Percentiles rank a stretch among this genome's conserved stretches.
Conservation (phyloP, 2,113 vertebrate species). For the Thinocorus orbignyianus region DNA sequence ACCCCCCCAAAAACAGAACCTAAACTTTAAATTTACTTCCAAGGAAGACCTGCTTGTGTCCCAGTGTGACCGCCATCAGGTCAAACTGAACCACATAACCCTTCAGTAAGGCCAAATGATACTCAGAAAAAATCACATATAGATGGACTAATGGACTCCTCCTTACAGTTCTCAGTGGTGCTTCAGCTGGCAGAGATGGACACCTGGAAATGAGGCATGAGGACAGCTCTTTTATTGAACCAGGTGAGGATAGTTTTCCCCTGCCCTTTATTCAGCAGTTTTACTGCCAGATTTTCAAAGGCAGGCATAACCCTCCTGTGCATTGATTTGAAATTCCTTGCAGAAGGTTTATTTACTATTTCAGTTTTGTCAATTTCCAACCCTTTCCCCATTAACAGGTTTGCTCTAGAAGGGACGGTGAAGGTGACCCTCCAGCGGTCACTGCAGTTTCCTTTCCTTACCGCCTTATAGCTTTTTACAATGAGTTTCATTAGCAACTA, state of each 20-base stretch:
- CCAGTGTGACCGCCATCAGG: background rate
- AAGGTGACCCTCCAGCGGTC: background rate
- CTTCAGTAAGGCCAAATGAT: background rate
- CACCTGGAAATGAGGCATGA: background rate
- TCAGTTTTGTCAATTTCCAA: background rate
- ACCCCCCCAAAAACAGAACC: background rate
- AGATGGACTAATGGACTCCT: background rate
- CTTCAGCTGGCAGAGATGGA: background rate
- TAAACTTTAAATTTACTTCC: background rate
- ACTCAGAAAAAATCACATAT: background rate
- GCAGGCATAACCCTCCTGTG: background rate
- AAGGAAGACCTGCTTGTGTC: background rate
- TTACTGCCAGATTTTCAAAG: background rate
- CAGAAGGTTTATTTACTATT: background rate
- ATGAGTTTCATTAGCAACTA: background rate
- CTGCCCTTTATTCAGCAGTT: background rate
- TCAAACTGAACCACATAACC: background rate
- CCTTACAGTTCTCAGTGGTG: background rate
- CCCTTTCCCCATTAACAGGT: background rate
- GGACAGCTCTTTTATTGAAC: background rate
- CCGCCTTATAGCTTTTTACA: background rate
- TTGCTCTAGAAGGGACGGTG: background rate
- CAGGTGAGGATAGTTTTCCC: background rate
- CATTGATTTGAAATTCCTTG: background rate
- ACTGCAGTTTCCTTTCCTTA: background rate